Conservation (phyloP, 2,797 vertebrate genomes). For the Aldrovandia affinis region DNA sequence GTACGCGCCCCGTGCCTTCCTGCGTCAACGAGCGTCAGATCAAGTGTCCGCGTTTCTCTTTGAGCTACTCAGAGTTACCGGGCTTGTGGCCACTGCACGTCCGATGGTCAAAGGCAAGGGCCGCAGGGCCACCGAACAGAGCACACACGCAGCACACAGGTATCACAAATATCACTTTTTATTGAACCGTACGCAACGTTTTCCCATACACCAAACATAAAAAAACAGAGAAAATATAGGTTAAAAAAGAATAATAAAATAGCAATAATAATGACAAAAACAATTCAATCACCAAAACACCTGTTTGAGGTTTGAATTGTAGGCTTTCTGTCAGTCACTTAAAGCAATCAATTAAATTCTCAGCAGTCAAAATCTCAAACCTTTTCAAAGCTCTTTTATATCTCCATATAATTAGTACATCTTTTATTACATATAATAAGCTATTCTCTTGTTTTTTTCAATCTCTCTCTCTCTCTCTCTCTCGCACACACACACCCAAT, state of each 20-base stretch:
- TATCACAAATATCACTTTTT: conserved; percentile 21
- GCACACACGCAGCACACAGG: background rate
- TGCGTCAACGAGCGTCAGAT: background rate
- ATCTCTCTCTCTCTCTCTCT: background rate
- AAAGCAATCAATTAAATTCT: conserved; percentile 16
- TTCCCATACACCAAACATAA: conserved; percentile 29
- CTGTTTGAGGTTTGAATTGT: conserved; percentile 33
- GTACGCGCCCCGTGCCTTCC: background rate
- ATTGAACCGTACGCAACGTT: conserved; percentile 16
- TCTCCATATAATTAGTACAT: conserved; percentile 2
- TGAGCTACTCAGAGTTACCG: no score
- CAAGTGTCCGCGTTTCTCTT: background rate
- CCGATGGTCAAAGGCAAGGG: background rate
- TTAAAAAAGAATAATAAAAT: conserved; percentile 25
- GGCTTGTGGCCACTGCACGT: background rate
- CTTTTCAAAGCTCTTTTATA: background rate
- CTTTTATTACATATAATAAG: conserved; percentile 34
- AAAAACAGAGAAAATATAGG: conserved; percentile 26
- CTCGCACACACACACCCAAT: conserved; percentile 2
- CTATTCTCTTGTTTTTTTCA: background rate
- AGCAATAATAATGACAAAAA: conserved; percentile 9
- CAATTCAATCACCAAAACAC: conserved; percentile 30
- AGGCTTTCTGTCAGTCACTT: background rate
- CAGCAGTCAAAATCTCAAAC: conserved; percentile 5
- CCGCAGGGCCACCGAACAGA: background rate